Conservation (phyloP, 1,140 invertebrate genomes). For the Probaryconus sp. region DNA sequence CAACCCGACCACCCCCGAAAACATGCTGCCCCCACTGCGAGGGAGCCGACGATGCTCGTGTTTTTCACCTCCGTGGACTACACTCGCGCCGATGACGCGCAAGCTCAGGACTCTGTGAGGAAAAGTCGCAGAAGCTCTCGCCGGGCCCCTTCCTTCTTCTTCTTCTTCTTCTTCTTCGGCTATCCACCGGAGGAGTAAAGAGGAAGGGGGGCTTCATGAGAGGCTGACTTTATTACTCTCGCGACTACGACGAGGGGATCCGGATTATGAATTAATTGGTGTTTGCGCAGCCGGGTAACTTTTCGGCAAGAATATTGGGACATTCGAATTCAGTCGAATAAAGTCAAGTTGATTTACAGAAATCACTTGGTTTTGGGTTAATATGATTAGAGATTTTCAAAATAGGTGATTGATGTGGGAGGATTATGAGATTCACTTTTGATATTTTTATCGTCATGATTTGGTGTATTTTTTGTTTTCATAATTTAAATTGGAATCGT, state of each 20-base stretch:
- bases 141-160: conserved; percentile 22
- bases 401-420: too few relatives aligned
- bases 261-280: conserved; percentile 43
- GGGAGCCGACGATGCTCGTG: conserved; percentile 38
- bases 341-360: too few relatives aligned
- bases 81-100: conserved; percentile 34
- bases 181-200: neutral
- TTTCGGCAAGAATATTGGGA: neutral
- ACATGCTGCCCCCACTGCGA: conserved; percentile 53
- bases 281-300: conserved; percentile 25
- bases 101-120: conserved; percentile 54
- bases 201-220: too few relatives aligned
- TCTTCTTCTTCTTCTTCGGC: neutral
- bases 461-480: too few relatives aligned
- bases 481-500: too few relatives aligned
- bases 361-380: too few relatives aligned
- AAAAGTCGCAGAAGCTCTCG: conserved; percentile 57
- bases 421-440: too few relatives aligned
- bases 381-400: conserved; percentile 19
- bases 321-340: neutral
- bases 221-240: conserved; percentile 31
- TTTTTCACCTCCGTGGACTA: conserved; percentile 29
- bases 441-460: too few relatives aligned
- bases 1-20: conserved; percentile 72
- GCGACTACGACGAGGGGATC: neutral